Evolutionary conservation across 2,113 vertebrate species (phyloP).

Genomic region (Xenopus borealis): DNA sequence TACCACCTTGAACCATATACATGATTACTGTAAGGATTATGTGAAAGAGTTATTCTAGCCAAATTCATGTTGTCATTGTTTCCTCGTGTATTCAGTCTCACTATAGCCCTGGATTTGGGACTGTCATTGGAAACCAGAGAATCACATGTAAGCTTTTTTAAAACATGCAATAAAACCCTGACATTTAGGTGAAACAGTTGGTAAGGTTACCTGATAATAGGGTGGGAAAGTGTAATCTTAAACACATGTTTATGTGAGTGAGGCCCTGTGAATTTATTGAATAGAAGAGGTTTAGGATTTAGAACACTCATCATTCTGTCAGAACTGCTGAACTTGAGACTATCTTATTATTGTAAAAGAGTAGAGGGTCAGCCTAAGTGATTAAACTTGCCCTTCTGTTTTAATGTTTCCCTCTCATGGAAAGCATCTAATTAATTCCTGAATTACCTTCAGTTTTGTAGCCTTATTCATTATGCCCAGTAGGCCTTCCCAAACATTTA

Average conservation of each 20-base stretch:
- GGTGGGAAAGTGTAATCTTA: not conserved
- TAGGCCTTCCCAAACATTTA: conserved; percentile 40
- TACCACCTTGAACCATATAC: too few species aligned
- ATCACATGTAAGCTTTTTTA: too few species aligned
- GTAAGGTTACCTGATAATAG: not conserved
- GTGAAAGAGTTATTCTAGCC: too few species aligned
- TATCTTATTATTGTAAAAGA: conserved; percentile 20
- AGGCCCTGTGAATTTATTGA: not conserved
- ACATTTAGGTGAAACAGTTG: not conserved
- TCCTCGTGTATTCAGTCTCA: too few species aligned
- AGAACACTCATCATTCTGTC: conserved; percentile 3
- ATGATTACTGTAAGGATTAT: too few species aligned
- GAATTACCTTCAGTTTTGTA: conserved; percentile 29
- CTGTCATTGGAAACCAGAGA: too few species aligned
- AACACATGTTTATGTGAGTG: conserved; percentile 1
- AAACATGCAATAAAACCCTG: too few species aligned
- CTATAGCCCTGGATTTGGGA: too few species aligned
- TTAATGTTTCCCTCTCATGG: conserved; percentile 33
- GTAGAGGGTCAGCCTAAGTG: conserved; percentile 17
- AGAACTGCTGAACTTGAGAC: conserved; percentile 1
- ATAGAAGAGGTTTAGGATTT: not conserved
- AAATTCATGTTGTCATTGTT: too few species aligned
- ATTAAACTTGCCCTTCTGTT: conserved; percentile 38
- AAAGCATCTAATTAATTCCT: conserved; percentile 40
- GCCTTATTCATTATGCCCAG: conserved; percentile 41